phyloP scores from a whole-genome alignment of 2,888 invertebrate genomes.

The Anticlea derivata region DNA sequence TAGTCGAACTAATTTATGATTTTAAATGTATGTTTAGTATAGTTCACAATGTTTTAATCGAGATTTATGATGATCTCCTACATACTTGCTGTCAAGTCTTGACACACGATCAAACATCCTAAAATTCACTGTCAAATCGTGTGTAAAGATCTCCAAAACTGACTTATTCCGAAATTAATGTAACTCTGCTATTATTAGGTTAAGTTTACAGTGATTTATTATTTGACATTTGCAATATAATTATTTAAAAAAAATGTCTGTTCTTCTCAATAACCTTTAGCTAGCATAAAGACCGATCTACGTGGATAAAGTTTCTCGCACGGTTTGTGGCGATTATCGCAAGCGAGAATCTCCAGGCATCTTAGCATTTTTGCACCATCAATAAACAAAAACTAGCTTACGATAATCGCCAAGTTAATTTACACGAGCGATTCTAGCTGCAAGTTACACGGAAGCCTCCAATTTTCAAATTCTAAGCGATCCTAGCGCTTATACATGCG shows the following conservation, averaged over 20 bases:
- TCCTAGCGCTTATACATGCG: too few species aligned
- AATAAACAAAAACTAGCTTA: too few species aligned
- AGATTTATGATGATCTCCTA: constrained; percentile 46
- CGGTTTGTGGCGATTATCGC: too few species aligned
- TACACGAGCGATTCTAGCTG: too few species aligned
- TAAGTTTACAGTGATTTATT: constrained; percentile 55
- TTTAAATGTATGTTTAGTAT: constrained; percentile 57
- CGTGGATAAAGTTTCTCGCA: too few species aligned
- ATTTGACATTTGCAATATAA: constrained; percentile 62
- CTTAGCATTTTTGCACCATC: too few species aligned
- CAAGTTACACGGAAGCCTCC: too few species aligned
- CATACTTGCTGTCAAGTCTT: constrained; percentile 31
- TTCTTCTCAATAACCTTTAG: constrained; percentile 47
- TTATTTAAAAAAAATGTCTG: constrained; percentile 42
- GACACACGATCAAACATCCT: background rate
- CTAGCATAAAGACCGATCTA: too few species aligned
- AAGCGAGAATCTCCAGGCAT: too few species aligned
- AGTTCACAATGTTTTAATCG: constrained; percentile 46
- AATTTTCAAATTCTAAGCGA: too few species aligned
- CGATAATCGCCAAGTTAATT: too few species aligned
- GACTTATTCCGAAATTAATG: constrained; percentile 23
- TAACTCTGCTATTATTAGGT: constrained; percentile 19
- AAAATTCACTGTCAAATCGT: background rate
- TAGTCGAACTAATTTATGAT: constrained; percentile 64
- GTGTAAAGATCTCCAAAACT: constrained; percentile 10